A percentile compares a stretch with the other conserved stretches of the same genome.
phyloP scores from a whole-genome alignment of 2,113 vertebrate species.

The Lycaon pictus region DNA sequence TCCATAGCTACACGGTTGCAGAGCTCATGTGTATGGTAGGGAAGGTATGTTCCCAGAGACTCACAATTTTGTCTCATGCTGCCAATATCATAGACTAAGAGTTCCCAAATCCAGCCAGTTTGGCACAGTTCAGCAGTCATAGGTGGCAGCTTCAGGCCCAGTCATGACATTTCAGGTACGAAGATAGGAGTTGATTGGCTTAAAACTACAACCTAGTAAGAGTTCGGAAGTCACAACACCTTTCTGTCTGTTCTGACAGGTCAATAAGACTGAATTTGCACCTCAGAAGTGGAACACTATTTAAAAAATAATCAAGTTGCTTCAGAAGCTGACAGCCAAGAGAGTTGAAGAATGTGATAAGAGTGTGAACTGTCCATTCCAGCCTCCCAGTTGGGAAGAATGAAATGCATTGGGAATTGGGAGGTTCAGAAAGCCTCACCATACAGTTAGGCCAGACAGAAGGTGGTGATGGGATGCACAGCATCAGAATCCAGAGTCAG shows the following conservation, averaged over 20 bases:
- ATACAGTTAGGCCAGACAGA: no score
- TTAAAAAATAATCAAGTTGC: slow-evolving; percentile 57
- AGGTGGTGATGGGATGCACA: background rate
- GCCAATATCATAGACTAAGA: background rate
- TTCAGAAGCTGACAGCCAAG: background rate
- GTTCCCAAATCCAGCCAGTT: background rate
- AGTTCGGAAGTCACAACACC: background rate
- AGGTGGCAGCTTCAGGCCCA: background rate
- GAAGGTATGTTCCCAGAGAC: background rate
- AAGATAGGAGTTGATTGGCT: background rate
- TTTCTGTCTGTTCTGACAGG: slow-evolving; percentile 43
- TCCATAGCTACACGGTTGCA: background rate
- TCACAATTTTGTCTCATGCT: background rate
- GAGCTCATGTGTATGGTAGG: rapidly evolving
- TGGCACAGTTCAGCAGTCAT: background rate
- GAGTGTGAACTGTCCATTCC: slow-evolving; percentile 35
- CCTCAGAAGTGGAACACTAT: background rate
- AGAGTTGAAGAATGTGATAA: background rate
- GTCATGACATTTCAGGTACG: background rate
- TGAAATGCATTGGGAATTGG: background rate
- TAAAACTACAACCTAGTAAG: background rate
- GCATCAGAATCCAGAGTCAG: background rate
- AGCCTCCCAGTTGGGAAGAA: background rate
- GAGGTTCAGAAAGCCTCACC: background rate
- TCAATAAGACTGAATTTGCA: slow-evolving; percentile 66